A percentile compares a stretch with the other conserved stretches of the same genome.
Evolutionary conservation across 2,797 vertebrate genomes (phyloP).

Genomic region (Falco peregrinus): DNA sequence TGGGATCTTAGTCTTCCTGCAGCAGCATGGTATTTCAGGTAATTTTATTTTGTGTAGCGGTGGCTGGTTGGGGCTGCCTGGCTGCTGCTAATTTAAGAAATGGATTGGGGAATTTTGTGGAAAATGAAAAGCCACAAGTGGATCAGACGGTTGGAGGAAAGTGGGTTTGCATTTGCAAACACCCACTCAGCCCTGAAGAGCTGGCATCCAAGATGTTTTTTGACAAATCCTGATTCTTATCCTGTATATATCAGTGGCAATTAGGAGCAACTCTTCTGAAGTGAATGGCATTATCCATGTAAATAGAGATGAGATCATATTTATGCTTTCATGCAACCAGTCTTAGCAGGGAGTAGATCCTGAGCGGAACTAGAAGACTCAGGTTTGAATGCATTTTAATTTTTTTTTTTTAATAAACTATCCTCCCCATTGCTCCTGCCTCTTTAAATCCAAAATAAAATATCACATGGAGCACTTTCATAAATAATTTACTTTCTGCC

Average conservation of each 20-base stretch:
- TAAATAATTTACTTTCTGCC: slow-evolving; percentile 63
- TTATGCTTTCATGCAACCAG: background rate
- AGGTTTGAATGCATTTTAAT: background rate
- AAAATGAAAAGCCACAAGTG: background rate
- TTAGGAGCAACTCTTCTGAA: background rate
- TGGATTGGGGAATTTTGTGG: background rate
- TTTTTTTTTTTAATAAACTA: background rate
- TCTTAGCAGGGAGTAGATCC: background rate
- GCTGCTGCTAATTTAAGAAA: background rate
- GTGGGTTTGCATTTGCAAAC: background rate
- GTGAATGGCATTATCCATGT: background rate
- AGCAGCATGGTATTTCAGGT: background rate
- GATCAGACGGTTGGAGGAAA: background rate
- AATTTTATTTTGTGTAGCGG: background rate
- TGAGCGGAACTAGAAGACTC: background rate
- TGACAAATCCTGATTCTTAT: background rate
- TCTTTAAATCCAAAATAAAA: slow-evolving; percentile 54
- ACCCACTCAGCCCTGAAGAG: background rate
- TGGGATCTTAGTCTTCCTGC: background rate
- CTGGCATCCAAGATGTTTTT: background rate
- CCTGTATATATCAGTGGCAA: background rate
- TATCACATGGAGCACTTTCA: slow-evolving; percentile 16
- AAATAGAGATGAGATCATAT: background rate
- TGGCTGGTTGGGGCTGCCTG: background rate
- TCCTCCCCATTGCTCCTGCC: background rate